Evolutionary conservation across 1,140 invertebrate genomes (phyloP), one percentile per base, ranked within the genome.

Genomic region (Latrodectus geometricus): DNA sequence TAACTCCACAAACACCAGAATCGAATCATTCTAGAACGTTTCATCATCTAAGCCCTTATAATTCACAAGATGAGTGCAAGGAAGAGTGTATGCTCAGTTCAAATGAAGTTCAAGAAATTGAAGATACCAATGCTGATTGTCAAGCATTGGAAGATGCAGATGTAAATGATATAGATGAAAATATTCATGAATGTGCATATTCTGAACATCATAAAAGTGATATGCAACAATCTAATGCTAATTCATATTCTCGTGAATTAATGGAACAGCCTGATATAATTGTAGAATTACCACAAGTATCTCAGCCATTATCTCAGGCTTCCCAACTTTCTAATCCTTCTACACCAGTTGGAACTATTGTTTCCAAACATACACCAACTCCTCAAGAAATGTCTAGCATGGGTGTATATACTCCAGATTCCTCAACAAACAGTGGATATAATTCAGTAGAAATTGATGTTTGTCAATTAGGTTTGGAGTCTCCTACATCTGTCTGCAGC

Each of bases 401-500:
- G 93, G 95, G 95, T 0, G 95, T 96, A 1, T 96, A 96, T 88
- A 96, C 95, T 0, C 95, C 95, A 0, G 95, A 96, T 89, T 96
- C 95, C 0, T 95, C 95, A 0, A 96, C 95, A 50, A 96, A 96
- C 89, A 96, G 95, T 0, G 91, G 92, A 9, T 96, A 96, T 82
- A 89, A 88, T 87, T 88, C 94, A 94, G 85, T 96, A 94, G 96
- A 97, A 87, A 91, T 97, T 76, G 96, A 96, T 90, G 95, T 96
- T 0, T 94, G 93, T 88, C 96, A 96, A 89, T 90, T 97, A 48
- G 95, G 95, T 8, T 91, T 97, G 77, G 96, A 97, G 89, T 97
- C 96, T 0, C 96, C 96, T 0, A 94, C 95, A 0, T 96, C 95
- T 23, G 97, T 97, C 82, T 94, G 95, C 0, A 96, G 95, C 56